Conservation (phyloP, 2,888 invertebrate species). For the Callinectes sapidus region DNA sequence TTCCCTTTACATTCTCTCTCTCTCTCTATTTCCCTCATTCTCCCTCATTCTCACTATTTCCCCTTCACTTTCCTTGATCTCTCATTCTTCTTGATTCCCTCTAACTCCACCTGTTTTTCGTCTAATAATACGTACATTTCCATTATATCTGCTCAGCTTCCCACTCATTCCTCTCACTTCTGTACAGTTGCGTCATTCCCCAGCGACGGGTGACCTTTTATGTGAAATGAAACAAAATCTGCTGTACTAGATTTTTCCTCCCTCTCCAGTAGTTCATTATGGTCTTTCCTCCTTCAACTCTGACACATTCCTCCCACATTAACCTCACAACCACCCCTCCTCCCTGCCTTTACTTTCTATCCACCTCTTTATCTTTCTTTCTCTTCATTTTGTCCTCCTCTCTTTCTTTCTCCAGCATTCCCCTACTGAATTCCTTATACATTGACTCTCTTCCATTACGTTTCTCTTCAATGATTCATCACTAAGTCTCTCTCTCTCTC, state of each 20-base stretch:
- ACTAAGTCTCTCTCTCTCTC: conserved; percentile 17
- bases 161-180: neutral
- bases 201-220: neutral
- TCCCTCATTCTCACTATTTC: neutral
- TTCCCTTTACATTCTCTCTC: too few relatives aligned
- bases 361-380: neutral
- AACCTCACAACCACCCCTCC: neutral
- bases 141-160: too few relatives aligned
- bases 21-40: too few relatives aligned
- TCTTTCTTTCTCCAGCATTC: neutral
- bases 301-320: neutral
- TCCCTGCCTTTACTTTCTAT: neutral
- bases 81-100: neutral
- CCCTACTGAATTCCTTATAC: too few relatives aligned
- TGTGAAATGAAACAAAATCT: neutral
- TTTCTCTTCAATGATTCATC: neutral
- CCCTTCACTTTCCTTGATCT: neutral
- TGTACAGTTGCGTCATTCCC: neutral
- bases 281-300: neutral
- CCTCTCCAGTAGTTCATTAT: neutral
- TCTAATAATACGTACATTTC: too few relatives aligned
- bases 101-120: neutral
- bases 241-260: neutral
- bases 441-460: neutral
- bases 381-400: neutral